Base-by-base conservation (phyloP, 1,140 invertebrate genomes). In the Bacillus rossius region DNA sequence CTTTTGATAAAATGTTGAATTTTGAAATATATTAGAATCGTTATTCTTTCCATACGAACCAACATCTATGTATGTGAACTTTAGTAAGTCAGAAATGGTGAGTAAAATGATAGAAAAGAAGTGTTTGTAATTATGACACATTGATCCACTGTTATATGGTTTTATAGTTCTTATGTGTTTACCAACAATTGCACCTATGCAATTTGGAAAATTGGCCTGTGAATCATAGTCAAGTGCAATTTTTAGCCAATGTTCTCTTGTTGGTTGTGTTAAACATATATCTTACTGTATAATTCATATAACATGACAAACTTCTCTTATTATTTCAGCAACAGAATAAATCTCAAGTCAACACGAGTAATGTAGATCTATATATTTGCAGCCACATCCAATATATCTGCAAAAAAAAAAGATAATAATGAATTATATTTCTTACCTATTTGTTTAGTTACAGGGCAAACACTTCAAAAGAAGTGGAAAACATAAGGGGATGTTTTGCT, bases 81-180 rank as follows among this genome's bases (percentile, higher is more conserved):
- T 4, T 16, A 70, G 73, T 42, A 63, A 58, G 68, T 76, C 73
- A 19, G 53, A 66, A 7, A 75, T 57, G 8, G 71, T 74, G 55
- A 74, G 65, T 40, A 78, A 63, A 51, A 77, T 70, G 8, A 75
- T 66, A 16, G n/a, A n/a, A n/a, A n/a, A n/a, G n/a, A n/a, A n/a
- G n/a, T n/a, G n/a, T n/a, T n/a, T n/a, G n/a, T n/a, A 66, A 69
- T 54, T 64, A 71, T 55, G 57, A 68, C 26, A 59, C 3, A 45
- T 65, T 67, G 54, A 69, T 70, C 57, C 69, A 70, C 26, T 63
- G 69, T 63, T 60, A 67, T 47, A 66, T 55, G 14, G 69, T 69
- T 60, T 71, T 69, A 65, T 66, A 67, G 48, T n/a, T n/a, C n/a
- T 62, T 49, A 19, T 13, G 20, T n/a, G 66, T 61, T 1, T 23